A percentile compares a stretch with the other conserved stretches of the same genome.
These are phyloP conservation scores for Acanthosepion esculentum DNA, from an alignment of 2,888 invertebrate species.

Conservation along the genomic window DNA sequence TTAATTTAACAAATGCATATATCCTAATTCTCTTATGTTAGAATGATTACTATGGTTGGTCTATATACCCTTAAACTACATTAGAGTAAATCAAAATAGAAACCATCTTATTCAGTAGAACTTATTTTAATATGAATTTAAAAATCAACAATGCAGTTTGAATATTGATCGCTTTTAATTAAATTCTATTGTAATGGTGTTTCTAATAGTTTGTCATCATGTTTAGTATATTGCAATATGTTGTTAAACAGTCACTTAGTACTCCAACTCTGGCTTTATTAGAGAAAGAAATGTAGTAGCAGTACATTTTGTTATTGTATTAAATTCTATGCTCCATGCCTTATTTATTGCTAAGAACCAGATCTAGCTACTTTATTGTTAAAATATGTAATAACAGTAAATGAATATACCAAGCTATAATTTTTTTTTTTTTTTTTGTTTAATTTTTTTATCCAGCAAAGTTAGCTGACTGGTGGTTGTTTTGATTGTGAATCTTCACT, in stretches of 20 bases:
- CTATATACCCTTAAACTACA: background rate
- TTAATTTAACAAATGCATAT: too few relatives aligned
- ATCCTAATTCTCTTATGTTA: too few relatives aligned
- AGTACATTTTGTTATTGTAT: background rate
- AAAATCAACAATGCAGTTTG: background rate
- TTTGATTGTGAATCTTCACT: constrained; percentile 7
- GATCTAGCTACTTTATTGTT: background rate
- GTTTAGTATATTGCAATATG: background rate
- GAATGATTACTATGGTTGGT: background rate
- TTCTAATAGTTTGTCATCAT: background rate
- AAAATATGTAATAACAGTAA: background rate
- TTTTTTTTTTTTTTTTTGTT: background rate
- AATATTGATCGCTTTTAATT: background rate
- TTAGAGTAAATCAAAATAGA: background rate
- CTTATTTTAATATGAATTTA: background rate
- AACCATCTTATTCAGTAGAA: background rate
- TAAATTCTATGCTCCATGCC: constrained; percentile 21
- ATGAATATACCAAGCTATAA: background rate
- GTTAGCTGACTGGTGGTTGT: background rate
- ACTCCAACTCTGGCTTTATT: background rate
- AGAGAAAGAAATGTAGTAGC: background rate
- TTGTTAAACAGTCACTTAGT: background rate
- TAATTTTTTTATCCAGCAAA: too few relatives aligned
- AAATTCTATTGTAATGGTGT: background rate
- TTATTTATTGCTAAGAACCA: background rate